phyloP scores from a whole-genome alignment of 2,888 invertebrate genomes.

The Chirona hameri region DNA sequence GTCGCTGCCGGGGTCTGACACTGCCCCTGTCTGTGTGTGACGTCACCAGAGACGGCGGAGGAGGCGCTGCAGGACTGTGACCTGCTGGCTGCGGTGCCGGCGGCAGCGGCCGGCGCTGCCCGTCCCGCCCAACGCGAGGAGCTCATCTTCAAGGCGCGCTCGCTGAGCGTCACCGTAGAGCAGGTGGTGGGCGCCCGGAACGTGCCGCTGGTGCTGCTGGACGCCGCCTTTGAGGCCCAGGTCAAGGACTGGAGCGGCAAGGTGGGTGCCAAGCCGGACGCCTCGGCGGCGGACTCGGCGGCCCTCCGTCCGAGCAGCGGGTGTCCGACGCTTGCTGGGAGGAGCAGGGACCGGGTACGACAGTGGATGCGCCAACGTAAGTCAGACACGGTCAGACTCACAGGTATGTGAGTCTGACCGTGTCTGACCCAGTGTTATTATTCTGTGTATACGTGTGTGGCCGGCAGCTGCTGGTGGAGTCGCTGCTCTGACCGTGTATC shows the following conservation, averaged over 20 bases:
- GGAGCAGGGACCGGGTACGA: too few species aligned
- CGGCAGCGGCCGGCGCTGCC: neutral
- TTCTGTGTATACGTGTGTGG: too few species aligned
- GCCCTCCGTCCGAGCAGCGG: neutral
- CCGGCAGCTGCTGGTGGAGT: too few species aligned
- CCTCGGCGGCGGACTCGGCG: constrained; percentile 56
- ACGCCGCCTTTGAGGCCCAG: neutral
- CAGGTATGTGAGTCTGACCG: too few species aligned
- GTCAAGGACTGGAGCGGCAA: constrained; percentile 7
- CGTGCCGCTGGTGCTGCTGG: constrained; percentile 27
- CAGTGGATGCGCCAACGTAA: too few species aligned
- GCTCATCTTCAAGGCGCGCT: constrained; percentile 2
- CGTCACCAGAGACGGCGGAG: neutral
- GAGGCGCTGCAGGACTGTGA: neutral
- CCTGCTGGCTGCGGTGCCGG: neutral
- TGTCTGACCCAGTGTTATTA: too few species aligned
- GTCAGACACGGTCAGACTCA: too few species aligned
- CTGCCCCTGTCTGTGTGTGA: too few species aligned
- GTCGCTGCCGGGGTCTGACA: too few species aligned
- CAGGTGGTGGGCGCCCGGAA: neutral
- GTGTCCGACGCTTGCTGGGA: too few species aligned
- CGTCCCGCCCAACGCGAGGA: neutral
- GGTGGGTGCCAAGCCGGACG: constrained; percentile 29
- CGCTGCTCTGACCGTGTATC: too few species aligned
- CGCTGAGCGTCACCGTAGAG: constrained; percentile 23